phyloP scores from a whole-genome alignment of 1,140 invertebrate species.

The Glossosoma conforme region DNA sequence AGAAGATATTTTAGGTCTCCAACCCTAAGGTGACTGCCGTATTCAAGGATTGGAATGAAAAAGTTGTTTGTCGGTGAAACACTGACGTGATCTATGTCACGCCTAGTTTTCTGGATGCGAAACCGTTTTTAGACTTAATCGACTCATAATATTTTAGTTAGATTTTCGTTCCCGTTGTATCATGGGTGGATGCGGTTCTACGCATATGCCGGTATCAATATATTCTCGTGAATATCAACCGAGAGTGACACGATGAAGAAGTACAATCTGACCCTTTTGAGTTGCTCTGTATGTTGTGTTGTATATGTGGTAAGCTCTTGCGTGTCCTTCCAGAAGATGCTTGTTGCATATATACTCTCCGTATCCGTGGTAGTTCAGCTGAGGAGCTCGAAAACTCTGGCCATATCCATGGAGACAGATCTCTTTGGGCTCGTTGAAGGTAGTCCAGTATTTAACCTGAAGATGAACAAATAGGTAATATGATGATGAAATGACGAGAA shows the following conservation, averaged over 20 bases:
- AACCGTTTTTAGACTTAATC: background rate
- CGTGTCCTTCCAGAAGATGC: slow-evolving; percentile 52
- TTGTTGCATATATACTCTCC: slow-evolving; percentile 52
- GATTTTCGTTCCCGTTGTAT: background rate
- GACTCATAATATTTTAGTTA: too few species aligned
- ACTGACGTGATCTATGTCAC: too few species aligned
- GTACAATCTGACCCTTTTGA: slow-evolving; percentile 44
- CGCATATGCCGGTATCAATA: background rate
- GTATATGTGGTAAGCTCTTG: slow-evolving; percentile 49
- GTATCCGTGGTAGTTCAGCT: slow-evolving; percentile 37
- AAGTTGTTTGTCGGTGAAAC: too few species aligned
- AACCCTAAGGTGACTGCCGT: too few species aligned
- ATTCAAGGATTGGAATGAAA: too few species aligned
- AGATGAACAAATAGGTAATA: background rate
- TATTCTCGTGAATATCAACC: background rate
- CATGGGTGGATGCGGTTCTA: background rate
- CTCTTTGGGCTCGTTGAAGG: slow-evolving; percentile 46
- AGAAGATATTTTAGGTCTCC: too few species aligned
- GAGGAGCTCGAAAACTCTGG: slow-evolving; percentile 33
- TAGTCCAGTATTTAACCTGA: slow-evolving; percentile 43
- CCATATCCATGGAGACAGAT: slow-evolving; percentile 39
- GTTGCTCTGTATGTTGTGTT: slow-evolving; percentile 44
- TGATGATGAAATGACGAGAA: too few species aligned
- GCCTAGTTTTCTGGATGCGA: too few species aligned
- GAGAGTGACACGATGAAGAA: background rate